A percentile compares a stretch with the other conserved stretches of the same genome.
phyloP scores from a whole-genome alignment of 2,113 vertebrate species.

The Clupea harengus region DNA sequence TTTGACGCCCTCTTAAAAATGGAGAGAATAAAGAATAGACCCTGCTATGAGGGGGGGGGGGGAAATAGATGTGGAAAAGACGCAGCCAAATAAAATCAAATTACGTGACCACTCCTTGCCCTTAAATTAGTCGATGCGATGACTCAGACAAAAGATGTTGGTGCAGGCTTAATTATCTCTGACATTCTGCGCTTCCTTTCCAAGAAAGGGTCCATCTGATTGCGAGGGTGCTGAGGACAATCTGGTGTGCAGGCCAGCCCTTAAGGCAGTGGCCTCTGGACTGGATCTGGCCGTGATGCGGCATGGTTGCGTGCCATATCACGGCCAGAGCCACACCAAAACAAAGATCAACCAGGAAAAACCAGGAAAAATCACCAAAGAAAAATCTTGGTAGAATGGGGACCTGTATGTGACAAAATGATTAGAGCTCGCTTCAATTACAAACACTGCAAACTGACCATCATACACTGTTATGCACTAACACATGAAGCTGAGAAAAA shows the following conservation, averaged over 20 bases:
- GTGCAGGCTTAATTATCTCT: conserved; percentile 63
- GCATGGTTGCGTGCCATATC: neutral
- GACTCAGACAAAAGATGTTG: conserved; percentile 57
- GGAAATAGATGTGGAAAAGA: conserved; percentile 39
- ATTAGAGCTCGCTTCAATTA: no score
- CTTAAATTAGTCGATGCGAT: conserved; percentile 55
- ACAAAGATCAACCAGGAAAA: no score
- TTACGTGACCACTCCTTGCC: conserved; percentile 45
- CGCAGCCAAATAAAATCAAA: conserved; percentile 43
- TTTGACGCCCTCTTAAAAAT: conserved; percentile 49
- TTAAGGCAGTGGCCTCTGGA: neutral
- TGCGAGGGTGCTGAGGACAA: conserved; percentile 61
- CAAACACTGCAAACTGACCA: no score
- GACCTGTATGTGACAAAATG: no score
- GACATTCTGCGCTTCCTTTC: conserved; percentile 65
- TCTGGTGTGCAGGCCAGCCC: conserved; percentile 30
- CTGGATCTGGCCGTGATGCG: neutral
- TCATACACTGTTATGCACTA: no score
- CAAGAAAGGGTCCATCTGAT: conserved; percentile 56
- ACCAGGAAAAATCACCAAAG: no score
- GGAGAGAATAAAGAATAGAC: conserved; percentile 21
- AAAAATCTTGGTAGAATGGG: no score
- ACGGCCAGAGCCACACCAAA: neutral
- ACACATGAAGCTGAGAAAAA: no score
- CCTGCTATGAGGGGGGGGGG: neutral